Evolutionary conservation across 35 echinoderm and acorn worm genomes (phyloP), one percentile per base, ranked within the genome.

Genomic region (Diadema setosum): DNA sequence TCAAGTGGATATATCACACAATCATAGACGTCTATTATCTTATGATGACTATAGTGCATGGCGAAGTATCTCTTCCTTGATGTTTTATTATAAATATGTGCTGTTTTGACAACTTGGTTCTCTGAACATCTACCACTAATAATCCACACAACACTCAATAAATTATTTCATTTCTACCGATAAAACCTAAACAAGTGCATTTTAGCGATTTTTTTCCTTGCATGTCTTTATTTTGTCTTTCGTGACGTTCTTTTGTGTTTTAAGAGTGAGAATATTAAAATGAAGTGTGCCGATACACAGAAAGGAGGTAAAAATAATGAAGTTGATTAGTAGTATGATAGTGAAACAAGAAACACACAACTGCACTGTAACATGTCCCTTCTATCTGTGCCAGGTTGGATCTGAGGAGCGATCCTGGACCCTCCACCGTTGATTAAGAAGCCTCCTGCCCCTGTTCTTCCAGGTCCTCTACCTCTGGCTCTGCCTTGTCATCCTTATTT

Each of bases 271-370:
- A 18, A 67, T 67, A 24, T 63, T 7, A 67, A 67, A 67, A 67
- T 67, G 27, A 34, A 67, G 25, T 67, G 63, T 67, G 63, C 63
- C 18, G 63, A 33, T 67, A 67, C 63, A 67, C 16, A 67, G n/a
- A 67, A 67, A 67, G 63, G 63, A 67, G 63, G 63, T 67, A 67
- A 67, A 67, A 34, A n/a, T n/a, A n/a, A n/a, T n/a, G 14, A 67
- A 67, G 63, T 67, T 67, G 63, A 67, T 67, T 67, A 67, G 63
- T 67, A 67, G 30, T 26, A 29, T 67, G 37, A 67, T n/a, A 67
- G 30, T 67, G 63, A 67, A 67, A 67, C 63, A 31, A 27, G 63
- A 67, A 67, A 67, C 63, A 67, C 63, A 67, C 63, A 67, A 67
- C 63, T 67, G 63, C 63, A 67, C 29, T 67, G 63, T 67, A 67